These are phyloP conservation scores for Geotrupes spiniger DNA, from an alignment of 2,888 invertebrate genomes.

Conservation along the genomic window DNA sequence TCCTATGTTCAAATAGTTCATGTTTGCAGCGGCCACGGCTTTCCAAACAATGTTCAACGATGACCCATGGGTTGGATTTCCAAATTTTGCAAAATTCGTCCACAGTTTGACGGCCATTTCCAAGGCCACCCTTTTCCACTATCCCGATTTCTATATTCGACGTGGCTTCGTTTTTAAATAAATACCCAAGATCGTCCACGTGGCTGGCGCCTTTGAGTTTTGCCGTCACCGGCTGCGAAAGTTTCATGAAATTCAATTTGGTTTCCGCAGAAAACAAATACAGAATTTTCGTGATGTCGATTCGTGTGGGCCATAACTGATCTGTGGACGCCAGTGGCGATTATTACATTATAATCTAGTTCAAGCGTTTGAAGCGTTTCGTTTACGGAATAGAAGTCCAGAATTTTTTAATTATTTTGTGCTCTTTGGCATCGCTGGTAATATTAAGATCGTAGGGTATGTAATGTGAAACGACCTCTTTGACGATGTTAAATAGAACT, in stretches of 20 bases:
- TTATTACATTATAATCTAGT: background rate
- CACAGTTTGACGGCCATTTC: background rate
- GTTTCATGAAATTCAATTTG: conserved; percentile 14
- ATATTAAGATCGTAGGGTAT: conserved; percentile 1
- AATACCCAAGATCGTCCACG: conserved; percentile 17
- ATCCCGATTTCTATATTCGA: conserved; percentile 1
- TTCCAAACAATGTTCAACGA: no score
- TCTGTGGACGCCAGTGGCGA: conserved; percentile 3
- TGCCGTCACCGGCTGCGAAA: conserved; percentile 11
- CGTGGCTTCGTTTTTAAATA: conserved; percentile 17
- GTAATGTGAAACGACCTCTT: background rate
- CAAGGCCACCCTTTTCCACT: background rate
- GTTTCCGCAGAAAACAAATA: conserved; percentile 16
- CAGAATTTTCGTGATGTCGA: conserved; percentile 8
- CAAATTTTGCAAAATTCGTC: conserved; percentile 1
- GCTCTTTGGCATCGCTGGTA: conserved; percentile 5
- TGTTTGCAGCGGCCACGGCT: no score
- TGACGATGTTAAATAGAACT: background rate
- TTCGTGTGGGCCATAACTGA: conserved; percentile 5
- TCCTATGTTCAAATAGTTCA: no score
- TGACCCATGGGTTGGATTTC: background rate
- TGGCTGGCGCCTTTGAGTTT: conserved; percentile 12
- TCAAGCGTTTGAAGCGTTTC: no score
- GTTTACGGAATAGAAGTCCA: conserved; percentile 13
- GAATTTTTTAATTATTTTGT: conserved; percentile 5